These are phyloP conservation scores for Hoplostethus atlanticus DNA, from an alignment of 2,797 vertebrate species.

Conservation along the genomic window DNA sequence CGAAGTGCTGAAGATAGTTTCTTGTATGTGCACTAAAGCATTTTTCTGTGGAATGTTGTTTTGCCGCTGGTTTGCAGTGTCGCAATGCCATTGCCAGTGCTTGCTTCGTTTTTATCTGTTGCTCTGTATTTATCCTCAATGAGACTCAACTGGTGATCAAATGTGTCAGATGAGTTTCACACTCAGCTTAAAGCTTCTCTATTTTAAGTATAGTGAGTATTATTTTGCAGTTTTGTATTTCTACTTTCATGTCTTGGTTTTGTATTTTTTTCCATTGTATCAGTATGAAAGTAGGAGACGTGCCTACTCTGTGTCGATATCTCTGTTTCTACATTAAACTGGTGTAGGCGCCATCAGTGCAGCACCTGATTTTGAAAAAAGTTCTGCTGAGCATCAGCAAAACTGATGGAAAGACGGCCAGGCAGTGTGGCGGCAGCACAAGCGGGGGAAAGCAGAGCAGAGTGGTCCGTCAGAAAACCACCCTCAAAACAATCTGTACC, in stretches of 20 bases:
- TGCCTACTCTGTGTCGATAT: slow-evolving; percentile 24
- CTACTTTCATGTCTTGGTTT: slow-evolving; percentile 7
- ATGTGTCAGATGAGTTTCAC: not conserved
- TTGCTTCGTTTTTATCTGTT: slow-evolving; percentile 38
- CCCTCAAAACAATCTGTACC: slow-evolving; percentile 78
- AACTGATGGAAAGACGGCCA: slow-evolving; percentile 73
- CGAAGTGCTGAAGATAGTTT: slow-evolving; percentile 43
- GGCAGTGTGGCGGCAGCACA: slow-evolving; percentile 59
- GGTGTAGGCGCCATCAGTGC: slow-evolving; percentile 43
- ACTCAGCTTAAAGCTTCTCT: not conserved
- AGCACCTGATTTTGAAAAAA: slow-evolving; percentile 54
- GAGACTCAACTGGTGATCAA: slow-evolving; percentile 7
- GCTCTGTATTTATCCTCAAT: slow-evolving; percentile 46
- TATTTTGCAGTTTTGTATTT: slow-evolving; percentile 9
- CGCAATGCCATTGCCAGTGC: slow-evolving; percentile 26
- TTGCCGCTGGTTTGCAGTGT: slow-evolving; percentile 43
- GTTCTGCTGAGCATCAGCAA: slow-evolving; percentile 79
- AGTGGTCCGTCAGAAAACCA: slow-evolving; percentile 74
- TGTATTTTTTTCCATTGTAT: not conserved
- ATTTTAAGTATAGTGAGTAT: not conserved
- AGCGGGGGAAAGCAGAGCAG: slow-evolving; percentile 41
- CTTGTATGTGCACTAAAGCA: slow-evolving; percentile 83
- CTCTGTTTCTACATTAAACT: slow-evolving; percentile 13
- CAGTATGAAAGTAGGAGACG: slow-evolving; percentile 1
- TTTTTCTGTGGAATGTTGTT: slow-evolving; percentile 49